Percentiles rank a stretch among this genome's conserved stretches.
These are phyloP conservation scores for Rhimphoctona megacephalus DNA, from an alignment of 2,888 invertebrate genomes.

Conservation along the genomic window DNA sequence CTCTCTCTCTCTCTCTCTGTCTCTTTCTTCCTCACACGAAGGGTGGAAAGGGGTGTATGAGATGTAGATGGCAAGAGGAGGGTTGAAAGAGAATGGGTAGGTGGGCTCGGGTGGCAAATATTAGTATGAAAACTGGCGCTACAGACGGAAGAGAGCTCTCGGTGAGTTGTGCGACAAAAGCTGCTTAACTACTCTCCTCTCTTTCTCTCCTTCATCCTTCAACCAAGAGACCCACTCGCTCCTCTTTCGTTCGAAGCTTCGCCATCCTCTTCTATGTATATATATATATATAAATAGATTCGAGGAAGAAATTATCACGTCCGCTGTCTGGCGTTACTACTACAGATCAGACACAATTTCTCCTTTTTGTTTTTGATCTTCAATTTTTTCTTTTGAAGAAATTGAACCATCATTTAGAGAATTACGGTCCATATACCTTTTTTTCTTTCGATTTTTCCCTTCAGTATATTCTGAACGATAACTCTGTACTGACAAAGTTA, in stretches of 20 bases:
- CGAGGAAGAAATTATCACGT: background rate
- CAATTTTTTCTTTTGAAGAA: background rate
- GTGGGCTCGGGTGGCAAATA: constrained; percentile 84
- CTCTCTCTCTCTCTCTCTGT: background rate
- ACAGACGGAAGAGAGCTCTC: constrained; percentile 73
- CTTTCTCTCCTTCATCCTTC: constrained; percentile 47
- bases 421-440: background rate
- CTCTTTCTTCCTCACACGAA: constrained; percentile 5
- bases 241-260: constrained; percentile 52
- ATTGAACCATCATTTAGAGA: background rate
- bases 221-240: constrained; percentile 10
- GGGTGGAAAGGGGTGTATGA: constrained; percentile 52
- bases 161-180: constrained; percentile 81
- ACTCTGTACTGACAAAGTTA: constrained; percentile 76
- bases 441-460: background rate
- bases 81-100: constrained; percentile 70
- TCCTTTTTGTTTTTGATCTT: background rate
- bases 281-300: background rate
- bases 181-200: constrained; percentile 81
- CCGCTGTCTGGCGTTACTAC: constrained; percentile 20
- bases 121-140: constrained; percentile 83
- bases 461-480: constrained; percentile 74
- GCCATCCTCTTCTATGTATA: background rate
- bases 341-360: background rate
- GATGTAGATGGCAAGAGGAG: constrained; percentile 52